Conservation (phyloP, 2,797 vertebrate species). For the Paedocypris micromegethes region DNA sequence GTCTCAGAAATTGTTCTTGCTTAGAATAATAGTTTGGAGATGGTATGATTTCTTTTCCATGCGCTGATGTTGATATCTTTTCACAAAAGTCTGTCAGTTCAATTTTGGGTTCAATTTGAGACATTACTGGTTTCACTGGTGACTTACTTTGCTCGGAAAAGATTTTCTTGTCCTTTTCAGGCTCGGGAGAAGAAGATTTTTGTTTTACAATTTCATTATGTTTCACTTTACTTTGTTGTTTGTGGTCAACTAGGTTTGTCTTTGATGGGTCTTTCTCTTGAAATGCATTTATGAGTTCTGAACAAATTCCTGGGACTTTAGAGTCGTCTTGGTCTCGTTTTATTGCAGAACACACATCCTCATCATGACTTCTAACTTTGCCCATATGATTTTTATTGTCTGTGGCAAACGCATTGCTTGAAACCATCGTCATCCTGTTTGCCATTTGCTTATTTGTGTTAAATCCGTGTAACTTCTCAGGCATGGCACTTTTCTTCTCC, state of each 20-base stretch:
- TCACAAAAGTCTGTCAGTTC: constrained; percentile 13
- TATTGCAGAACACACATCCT: constrained; percentile 15
- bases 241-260: constrained; percentile 6
- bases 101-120: constrained; percentile 13
- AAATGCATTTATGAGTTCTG: constrained; percentile 19
- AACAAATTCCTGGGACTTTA: constrained; percentile 14
- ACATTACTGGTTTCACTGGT: constrained; percentile 1
- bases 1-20: constrained; percentile 1
- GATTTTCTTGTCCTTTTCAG: constrained; percentile 10
- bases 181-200: background rate
- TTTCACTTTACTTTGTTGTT: constrained; percentile 25
- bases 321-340: constrained; percentile 24
- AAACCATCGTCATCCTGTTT: constrained; percentile 26
- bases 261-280: constrained; percentile 25
- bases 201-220: constrained; percentile 19
- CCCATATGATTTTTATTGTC: constrained; percentile 24
- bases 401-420: constrained; percentile 17
- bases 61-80: background rate
- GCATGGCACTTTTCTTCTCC: constrained; percentile 4
- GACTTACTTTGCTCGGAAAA: constrained; percentile 8
- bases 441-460: constrained; percentile 14
- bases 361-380: constrained; percentile 14
- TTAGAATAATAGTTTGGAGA: constrained; percentile 3
- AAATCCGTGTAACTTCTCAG: constrained; percentile 22
- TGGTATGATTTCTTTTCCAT: constrained; percentile 10